Evolutionary conservation across 2,888 invertebrate species (phyloP).

Genomic region (Adelognathus sp.): DNA sequence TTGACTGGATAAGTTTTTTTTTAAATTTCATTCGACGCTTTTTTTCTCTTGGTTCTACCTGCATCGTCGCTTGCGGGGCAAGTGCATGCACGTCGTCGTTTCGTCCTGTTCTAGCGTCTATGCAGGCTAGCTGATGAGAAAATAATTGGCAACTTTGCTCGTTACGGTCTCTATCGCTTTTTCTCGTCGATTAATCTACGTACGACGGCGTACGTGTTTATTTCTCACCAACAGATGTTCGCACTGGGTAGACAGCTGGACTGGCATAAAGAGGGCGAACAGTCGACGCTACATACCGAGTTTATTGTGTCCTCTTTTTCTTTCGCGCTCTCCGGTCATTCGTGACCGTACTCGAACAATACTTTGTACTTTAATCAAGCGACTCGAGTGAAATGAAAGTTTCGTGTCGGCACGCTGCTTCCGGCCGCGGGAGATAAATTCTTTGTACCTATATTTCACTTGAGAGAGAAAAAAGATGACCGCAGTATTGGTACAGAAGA

Average conservation of each 20-base stretch:
- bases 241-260: not conserved
- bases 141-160: conserved; percentile 42
- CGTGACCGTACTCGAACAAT: not conserved
- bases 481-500: conserved; percentile 14
- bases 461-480: not conserved
- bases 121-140: conserved; percentile 40
- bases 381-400: conserved; percentile 41
- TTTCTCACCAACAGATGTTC: conserved; percentile 1
- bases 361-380: conserved; percentile 49
- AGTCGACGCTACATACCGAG: not conserved
- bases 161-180: not conserved
- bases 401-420: conserved; percentile 5
- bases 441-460: conserved; percentile 2
- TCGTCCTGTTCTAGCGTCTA: not conserved
- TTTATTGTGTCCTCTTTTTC: not conserved
- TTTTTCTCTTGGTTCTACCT: not conserved
- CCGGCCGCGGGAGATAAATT: not conserved
- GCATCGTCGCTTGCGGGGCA: not conserved
- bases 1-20: not conserved
- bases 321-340: not conserved
- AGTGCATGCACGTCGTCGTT: not conserved
- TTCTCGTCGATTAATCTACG: conserved; percentile 19
- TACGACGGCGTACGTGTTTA: not conserved
- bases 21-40: not conserved
- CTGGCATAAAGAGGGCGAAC: not conserved